phyloP scores from a whole-genome alignment of 2,797 vertebrate genomes.

The Florisuga fusca region DNA sequence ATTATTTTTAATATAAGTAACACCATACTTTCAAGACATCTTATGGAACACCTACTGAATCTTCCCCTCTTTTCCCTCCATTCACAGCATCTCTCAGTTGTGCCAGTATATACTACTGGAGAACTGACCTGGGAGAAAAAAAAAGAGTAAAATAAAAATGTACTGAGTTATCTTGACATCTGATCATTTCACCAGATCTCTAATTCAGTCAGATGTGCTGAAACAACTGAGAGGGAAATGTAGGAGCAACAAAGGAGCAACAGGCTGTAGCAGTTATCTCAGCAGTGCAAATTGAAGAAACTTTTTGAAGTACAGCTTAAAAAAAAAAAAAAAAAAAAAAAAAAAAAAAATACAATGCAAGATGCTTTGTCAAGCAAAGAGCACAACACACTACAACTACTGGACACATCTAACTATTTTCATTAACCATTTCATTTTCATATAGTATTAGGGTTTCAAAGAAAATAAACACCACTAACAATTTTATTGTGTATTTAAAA shows the following conservation, averaged over 20 bases:
- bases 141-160: background rate
- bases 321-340: background rate
- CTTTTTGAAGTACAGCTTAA: background rate
- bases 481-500: background rate
- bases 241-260: background rate
- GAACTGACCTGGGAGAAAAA: background rate
- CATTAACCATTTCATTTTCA: background rate
- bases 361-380: background rate
- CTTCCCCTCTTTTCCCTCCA: background rate
- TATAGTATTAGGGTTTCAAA: background rate
- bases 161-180: background rate
- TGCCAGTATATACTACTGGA: background rate
- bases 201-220: background rate
- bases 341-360: background rate
- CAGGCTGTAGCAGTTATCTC: background rate
- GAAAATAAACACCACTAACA: conserved; percentile 4
- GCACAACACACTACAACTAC: background rate
- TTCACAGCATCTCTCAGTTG: background rate
- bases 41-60: background rate
- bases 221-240: background rate
- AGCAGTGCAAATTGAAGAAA: background rate
- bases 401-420: background rate
- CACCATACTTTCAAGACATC: background rate
- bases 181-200: background rate
- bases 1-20: background rate